Evolutionary conservation across 2,113 vertebrate genomes (phyloP), one percentile per base, ranked within the genome.

Genomic region (Monopterus albus): DNA sequence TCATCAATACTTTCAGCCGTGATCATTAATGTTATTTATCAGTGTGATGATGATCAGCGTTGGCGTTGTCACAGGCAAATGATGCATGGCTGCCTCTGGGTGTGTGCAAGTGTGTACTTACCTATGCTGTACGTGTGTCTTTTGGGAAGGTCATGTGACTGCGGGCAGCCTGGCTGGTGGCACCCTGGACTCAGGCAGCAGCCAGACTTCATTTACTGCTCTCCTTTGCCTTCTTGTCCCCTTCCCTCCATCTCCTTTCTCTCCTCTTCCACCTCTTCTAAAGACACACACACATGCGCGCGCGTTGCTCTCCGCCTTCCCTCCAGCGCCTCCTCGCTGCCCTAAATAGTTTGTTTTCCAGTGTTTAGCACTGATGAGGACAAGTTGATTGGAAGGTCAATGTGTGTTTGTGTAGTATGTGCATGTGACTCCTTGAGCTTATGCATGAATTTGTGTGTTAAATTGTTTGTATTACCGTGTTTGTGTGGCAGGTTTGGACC

Each of bases 61-160:
- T 15, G 13, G 13, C 38, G 9, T 21, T 8, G 33, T 52, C 64
- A 33, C 23, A 15, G 5, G 2, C 39, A 39, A 49, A 2, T 23
- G 29, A 6, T 33, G 49, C 49, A 36, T 7, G 65, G 43, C 50
- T 29, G 33, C 21, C 28, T 26, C 15, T 43, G 21, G 25, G 53
- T 42, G 21, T 50, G 43, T 18, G 38, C 8, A 18, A n/a, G n/a
- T n/a, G n/a, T n/a, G n/a, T n/a, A n/a, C n/a, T n/a, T n/a, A n/a
- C n/a, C n/a, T n/a, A n/a, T n/a, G n/a, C n/a, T n/a, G n/a, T n/a
- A n/a, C n/a, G n/a, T n/a, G n/a, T n/a, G n/a, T n/a, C n/a, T n/a
- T n/a, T n/a, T n/a, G n/a, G 25, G 5, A 28, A 53, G 59, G 47
- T 80, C 63, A 65, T 64, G 71, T 81, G 63, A 68, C 58, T 51